Conservation (phyloP, 2,797 vertebrate genomes). For the Cottoperca gobio region DNA sequence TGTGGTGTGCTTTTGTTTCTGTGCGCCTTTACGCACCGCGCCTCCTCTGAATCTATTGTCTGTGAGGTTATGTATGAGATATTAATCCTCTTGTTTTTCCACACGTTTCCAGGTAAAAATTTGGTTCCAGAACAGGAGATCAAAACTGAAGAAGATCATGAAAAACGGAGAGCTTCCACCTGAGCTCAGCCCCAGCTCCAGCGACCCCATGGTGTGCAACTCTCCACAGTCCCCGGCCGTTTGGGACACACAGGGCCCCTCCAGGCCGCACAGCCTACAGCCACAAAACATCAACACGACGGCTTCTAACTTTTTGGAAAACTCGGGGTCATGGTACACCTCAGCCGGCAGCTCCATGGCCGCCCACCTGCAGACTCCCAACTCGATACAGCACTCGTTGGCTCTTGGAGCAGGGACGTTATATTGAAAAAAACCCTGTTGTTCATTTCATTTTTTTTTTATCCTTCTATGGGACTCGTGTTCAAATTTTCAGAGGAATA, state of each 20-base stretch:
- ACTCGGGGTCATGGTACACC: slow-evolving; percentile 93
- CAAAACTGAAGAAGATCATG: slow-evolving; percentile 99
- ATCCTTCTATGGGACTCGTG: slow-evolving; percentile 90
- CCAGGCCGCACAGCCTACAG: slow-evolving; percentile 94
- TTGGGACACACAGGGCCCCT: slow-evolving; percentile 95
- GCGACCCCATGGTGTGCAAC: slow-evolving; percentile 99
- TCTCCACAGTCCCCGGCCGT: slow-evolving; percentile 98
- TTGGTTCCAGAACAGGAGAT: slow-evolving; percentile 99
- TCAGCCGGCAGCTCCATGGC: slow-evolving; percentile 85
- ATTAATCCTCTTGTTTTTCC: neutral
- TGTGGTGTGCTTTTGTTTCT: neutral
- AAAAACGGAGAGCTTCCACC: slow-evolving; percentile 98
- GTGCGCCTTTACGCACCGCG: slow-evolving; percentile 44
- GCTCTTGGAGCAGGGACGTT: slow-evolving; percentile 97
- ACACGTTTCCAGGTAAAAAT: slow-evolving; percentile 91
- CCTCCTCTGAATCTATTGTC: neutral
- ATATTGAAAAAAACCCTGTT: slow-evolving; percentile 87
- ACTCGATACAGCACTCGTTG: slow-evolving; percentile 96
- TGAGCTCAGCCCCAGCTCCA: slow-evolving; percentile 98
- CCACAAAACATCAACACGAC: slow-evolving; percentile 91
- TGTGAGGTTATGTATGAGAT: neutral
- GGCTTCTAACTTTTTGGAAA: slow-evolving; percentile 96
- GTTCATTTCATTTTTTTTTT: slow-evolving; percentile 68
- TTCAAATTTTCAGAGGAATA: slow-evolving; percentile 93
- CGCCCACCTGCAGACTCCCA: slow-evolving; percentile 92